Base-by-base conservation (phyloP, 1,140 invertebrate species). In the Nephotettix cincticeps region DNA sequence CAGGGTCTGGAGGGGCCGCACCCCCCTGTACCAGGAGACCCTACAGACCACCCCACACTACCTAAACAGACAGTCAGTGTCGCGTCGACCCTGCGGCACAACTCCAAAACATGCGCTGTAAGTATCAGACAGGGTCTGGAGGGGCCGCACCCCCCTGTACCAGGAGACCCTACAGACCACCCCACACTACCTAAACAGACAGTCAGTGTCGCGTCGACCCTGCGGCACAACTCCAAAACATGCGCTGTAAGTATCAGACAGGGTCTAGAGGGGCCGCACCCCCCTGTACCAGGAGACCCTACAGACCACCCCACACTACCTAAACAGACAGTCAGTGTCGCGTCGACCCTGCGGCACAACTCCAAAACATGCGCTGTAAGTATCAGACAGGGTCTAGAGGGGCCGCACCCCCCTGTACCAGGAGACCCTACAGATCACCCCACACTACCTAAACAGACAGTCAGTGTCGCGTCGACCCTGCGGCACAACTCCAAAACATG, bases 21-120 rank as follows among this genome's bases (percentile, higher is more conserved):
- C 14, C 72, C 32, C 68, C 73, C 65, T 79, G 81, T 43, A 73
- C 81, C 69, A 81, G 81, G 81, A 32, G 83, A 83, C 76, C 87
- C 89, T 32, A 85, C 86, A 25, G 86, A 91, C 75, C 89, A 90
- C 77, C 88, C 88, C 54, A 86, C 92, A 74, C 32, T 36, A 4
- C 89, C 91, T 68, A 86, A 92, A 74, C 90, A 91, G 85, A 91
- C 90, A 80, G 89, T 90, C 84, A 89, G 88, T 86, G 84, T 84
- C 77, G 85, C 76, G 14, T 36, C 71, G 14, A 51, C 47, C 21
- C 47, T 51, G 47, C 79, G 75, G 77, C 77, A 77, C 72, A 78
- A 78, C 72, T 71, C 66, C n/a, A 56, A 68, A 47, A 63, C n/a
- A 14, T 32, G 69, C 28, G 21, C 36, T 17, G 25, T 25, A 56